Base-by-base conservation (phyloP, 2,113 vertebrate genomes). In the Stigmatopora argus region DNA sequence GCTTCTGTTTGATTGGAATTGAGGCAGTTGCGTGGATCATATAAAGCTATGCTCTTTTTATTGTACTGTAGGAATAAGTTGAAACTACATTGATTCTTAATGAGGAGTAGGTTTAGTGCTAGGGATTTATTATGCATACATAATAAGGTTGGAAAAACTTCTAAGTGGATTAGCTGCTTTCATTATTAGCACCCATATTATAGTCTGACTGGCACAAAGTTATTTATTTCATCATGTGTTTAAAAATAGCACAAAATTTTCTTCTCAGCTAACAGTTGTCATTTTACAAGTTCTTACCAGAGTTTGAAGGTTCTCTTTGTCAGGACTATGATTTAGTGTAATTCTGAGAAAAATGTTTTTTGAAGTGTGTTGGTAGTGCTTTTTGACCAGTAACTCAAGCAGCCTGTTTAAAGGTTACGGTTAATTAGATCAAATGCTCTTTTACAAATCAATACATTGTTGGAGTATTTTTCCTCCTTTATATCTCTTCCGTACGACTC, bases 381-480 rank as follows among this genome's bases (percentile, higher is more conserved):
- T 62, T 72, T 79, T 41, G 62, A 85, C 62, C 0, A 2, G 31
- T 38, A 57, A 74, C 63, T 48, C 65, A 34, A 71, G 73, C 53
- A 71, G 71, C 72, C 58, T 15, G 2, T 77, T 83, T 77, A 85
- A 85, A 85, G 74, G 79, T 83, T 73, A 69, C 58, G 77, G 79
- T 86, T 75, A 74, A 79, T 85, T 80, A 66, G 75, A 77, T 80
- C 56, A 79, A 75, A 78, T 80, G 83, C 64, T 52, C 71, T 62
- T 65, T 62, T 82, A 70, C 47, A 77, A 68, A 80, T 80, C 83
- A 87, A 80, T 87, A 52, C 59, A 72, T 80, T 85, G 81, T 85
- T 71, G 41, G 81, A 69, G 70, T 64, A 80, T 78, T 81, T 46
- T 62, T 62, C 52, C 38, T 65, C 62, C 47, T 82, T 69, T 74